phyloP scores from a whole-genome alignment of 2,888 invertebrate species.

The Nomada lathburiana region DNA sequence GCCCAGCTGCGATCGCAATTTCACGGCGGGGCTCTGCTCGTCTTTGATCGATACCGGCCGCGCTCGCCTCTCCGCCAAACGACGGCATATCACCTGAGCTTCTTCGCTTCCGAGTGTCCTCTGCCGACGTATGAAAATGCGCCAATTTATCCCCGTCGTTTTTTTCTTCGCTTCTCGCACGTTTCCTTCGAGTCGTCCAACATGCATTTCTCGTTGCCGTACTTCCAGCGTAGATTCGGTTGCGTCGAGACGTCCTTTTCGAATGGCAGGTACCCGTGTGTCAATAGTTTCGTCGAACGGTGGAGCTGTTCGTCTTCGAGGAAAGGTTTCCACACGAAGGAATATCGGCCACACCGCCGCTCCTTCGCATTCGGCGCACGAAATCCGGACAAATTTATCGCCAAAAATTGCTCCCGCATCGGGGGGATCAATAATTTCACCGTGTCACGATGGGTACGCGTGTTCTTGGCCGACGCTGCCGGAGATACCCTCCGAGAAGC shows the following conservation, averaged over 20 bases:
- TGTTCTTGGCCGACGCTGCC: neutral
- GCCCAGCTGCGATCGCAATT: conserved; percentile 29
- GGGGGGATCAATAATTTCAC: conserved; percentile 8
- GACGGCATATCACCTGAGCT: neutral
- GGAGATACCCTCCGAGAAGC: neutral
- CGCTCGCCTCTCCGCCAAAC: neutral
- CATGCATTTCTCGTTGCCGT: too few relatives aligned
- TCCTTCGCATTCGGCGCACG: neutral
- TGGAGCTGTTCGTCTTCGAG: too few relatives aligned
- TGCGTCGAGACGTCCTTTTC: too few relatives aligned
- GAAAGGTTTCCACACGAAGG: neutral
- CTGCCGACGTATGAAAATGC: neutral
- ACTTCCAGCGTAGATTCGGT: too few relatives aligned
- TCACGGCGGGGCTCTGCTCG: neutral
- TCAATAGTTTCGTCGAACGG: too few relatives aligned
- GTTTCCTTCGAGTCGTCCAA: too few relatives aligned
- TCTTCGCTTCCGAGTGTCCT: neutral
- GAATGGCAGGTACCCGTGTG: too few relatives aligned
- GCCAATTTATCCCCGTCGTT: neutral
- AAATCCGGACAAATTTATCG: neutral
- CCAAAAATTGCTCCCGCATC: neutral
- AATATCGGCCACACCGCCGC: neutral
- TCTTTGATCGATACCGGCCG: conserved; percentile 49
- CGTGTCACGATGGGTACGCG: neutral
- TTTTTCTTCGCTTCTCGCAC: too few relatives aligned